A percentile compares a stretch with the other conserved stretches of the same genome.
phyloP scores from a whole-genome alignment of 2,113 vertebrate species.

The Perognathus longimembris region DNA sequence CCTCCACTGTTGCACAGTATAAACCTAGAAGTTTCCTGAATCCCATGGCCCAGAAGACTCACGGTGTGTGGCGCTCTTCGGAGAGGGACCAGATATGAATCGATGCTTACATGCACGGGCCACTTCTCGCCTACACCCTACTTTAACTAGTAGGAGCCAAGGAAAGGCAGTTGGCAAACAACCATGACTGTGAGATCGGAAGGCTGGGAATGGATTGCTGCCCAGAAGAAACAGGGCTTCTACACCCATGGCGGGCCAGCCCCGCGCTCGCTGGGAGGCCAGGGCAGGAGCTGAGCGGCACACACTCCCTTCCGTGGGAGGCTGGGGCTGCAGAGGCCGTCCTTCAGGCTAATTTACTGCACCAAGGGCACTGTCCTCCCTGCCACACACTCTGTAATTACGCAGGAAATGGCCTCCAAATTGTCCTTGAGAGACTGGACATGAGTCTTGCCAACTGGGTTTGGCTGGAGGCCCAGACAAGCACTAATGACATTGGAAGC shows the following conservation, averaged over 20 bases:
- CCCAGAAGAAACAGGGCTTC: background rate
- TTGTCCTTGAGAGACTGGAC: slow-evolving; percentile 58
- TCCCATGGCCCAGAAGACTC: background rate
- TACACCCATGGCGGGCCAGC: background rate
- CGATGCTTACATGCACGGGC: background rate
- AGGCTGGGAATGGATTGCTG: background rate
- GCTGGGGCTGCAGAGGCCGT: background rate
- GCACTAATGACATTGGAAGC: background rate
- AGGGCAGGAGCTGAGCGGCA: background rate
- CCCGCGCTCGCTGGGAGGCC: background rate
- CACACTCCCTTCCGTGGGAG: background rate
- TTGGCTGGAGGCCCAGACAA: slow-evolving; percentile 65
- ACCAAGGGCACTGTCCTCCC: background rate
- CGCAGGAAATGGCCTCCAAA: slow-evolving; percentile 60
- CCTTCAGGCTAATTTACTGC: background rate
- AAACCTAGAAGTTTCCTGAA: background rate
- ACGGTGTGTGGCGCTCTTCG: background rate
- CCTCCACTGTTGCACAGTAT: background rate
- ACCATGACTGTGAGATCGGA: background rate
- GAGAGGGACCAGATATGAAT: background rate
- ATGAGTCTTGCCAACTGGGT: slow-evolving; percentile 23
- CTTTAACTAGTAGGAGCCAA: background rate
- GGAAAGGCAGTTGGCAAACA: background rate
- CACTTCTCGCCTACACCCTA: background rate
- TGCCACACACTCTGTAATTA: slow-evolving; percentile 32